These are phyloP conservation scores for Anguilla marmorata DNA, from an alignment of 2,797 vertebrate species.

Conservation along the genomic window DNA sequence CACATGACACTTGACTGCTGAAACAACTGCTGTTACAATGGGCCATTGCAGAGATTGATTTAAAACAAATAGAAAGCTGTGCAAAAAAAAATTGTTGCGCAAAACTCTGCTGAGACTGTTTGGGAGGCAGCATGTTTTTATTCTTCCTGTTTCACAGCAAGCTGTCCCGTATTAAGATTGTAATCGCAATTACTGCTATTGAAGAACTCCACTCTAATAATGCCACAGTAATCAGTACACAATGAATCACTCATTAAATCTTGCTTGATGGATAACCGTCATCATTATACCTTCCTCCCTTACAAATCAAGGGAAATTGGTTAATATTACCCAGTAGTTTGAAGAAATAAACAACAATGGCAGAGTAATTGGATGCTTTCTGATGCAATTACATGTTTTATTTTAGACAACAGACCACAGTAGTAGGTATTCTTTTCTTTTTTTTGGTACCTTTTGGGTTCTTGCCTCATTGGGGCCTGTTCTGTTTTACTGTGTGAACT, in stretches of 20 bases:
- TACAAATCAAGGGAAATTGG: constrained; percentile 39
- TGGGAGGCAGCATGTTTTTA: not conserved
- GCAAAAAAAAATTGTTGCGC: not conserved
- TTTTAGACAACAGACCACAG: constrained; percentile 11
- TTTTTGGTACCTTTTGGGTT: not conserved
- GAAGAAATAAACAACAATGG: constrained; percentile 37
- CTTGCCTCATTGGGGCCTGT: not conserved
- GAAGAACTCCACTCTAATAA: constrained; percentile 34
- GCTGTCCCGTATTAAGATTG: constrained; percentile 41
- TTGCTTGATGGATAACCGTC: constrained; percentile 35
- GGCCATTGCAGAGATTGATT: not conserved
- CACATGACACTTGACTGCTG: not conserved
- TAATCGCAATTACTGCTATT: constrained; percentile 41
- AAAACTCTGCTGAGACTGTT: not conserved
- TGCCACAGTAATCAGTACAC: constrained; percentile 42
- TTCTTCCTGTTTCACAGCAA: not conserved
- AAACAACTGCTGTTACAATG: not conserved
- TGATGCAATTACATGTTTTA: not conserved
- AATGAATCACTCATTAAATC: constrained; percentile 47
- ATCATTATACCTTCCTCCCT: constrained; percentile 31
- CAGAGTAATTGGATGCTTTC: constrained; percentile 39
- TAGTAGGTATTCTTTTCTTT: not conserved
- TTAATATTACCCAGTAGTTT: constrained; percentile 19
- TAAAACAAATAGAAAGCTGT: not conserved
- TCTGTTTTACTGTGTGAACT: not conserved